Base-by-base conservation (phyloP, 2,888 invertebrate species). In the Celastrina argiolus region DNA sequence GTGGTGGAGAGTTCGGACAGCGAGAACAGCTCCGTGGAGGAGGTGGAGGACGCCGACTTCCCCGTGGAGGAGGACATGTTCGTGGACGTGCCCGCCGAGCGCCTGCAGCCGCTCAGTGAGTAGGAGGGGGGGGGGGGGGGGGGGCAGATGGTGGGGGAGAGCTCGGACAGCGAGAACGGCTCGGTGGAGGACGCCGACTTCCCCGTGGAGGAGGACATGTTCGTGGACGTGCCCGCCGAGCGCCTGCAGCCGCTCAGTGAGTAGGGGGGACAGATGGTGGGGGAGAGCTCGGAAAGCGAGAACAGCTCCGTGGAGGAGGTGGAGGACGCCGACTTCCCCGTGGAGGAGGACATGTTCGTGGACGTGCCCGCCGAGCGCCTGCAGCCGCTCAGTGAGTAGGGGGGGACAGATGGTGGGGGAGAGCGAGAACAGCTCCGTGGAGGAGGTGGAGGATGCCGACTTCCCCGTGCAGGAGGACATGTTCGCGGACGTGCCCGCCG, bases 41-140 rank as follows among this genome's bases (percentile, higher is more conserved):
- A 98, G 78, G 95, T 96, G 77, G 97, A 97, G 81, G 97, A 97
- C 1, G 94, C 94, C 1, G 97, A 97, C 78, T 96, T 96, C 79
- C 95, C 94, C 42, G 94, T 94, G 5, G 97, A 97, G 74, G 97
- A 98, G 78, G 97, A 97, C 78, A 95, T 96, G 91, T 97, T 97
- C 80, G 94, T 95, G 18, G 97, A 97, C 68, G 93, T 94, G 65
- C 91, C 94, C 64, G 93, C 94, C 26, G 94, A 94, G 78, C 93
- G 94, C 76, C 89, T 94, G 68, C 95, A 95, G 80, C 95, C 96
- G 69, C 91, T 97, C 72, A 97, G 97, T 97, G 84, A 92, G 94
- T 90, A 12, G n/a, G n/a, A n/a, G n/a, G n/a, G n/a, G n/a, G n/a
- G n/a, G n/a, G n/a, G n/a, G n/a, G n/a, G n/a, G n/a, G n/a, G n/a